phyloP scores from a whole-genome alignment of 2,113 vertebrate species.

The Muntiacus reevesi region DNA sequence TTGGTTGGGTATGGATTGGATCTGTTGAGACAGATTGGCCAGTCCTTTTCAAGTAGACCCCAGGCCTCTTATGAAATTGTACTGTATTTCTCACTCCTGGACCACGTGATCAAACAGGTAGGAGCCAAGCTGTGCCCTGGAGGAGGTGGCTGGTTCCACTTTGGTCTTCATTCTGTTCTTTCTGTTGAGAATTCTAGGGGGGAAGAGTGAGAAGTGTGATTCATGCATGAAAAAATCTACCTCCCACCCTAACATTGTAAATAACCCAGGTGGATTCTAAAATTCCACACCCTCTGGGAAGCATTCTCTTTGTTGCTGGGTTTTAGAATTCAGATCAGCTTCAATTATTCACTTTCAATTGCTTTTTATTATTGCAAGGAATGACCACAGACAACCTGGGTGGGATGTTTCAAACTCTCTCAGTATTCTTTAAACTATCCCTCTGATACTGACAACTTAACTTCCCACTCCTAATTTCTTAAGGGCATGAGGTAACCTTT shows the following conservation, averaged over 20 bases:
- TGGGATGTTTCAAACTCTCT: neutral
- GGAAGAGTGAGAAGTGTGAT: neutral
- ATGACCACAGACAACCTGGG: neutral
- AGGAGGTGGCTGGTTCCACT: neutral
- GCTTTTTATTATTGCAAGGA: neutral
- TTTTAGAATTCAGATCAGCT: neutral
- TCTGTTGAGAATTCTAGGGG: neutral
- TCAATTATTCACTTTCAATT: neutral
- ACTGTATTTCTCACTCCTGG: neutral
- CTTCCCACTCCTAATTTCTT: neutral
- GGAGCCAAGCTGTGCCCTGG: neutral
- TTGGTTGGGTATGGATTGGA: neutral
- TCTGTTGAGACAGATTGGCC: neutral
- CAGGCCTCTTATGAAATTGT: neutral
- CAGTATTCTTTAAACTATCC: neutral
- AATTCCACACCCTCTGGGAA: neutral
- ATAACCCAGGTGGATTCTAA: neutral
- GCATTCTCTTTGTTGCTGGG: neutral
- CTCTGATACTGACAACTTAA: neutral
- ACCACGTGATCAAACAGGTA: neutral
- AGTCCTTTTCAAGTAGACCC: neutral
- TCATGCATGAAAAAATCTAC: neutral
- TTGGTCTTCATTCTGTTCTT: neutral
- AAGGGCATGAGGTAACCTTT: neutral
- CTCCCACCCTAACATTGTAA: neutral